Conservation (phyloP, 2,888 invertebrate genomes). For the Agelastica alni region DNA sequence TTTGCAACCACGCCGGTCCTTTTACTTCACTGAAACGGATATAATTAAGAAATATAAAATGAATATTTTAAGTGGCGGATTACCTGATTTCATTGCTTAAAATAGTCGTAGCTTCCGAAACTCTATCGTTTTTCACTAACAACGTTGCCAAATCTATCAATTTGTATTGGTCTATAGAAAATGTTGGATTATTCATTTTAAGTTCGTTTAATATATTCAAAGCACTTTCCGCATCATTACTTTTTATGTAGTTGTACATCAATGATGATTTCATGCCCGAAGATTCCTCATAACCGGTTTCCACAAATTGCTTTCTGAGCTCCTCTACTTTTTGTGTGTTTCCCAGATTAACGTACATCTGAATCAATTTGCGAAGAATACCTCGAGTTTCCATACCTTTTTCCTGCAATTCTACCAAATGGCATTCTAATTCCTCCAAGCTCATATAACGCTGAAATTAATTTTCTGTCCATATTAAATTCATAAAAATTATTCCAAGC, state of each 20-base stretch:
- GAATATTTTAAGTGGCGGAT: too few relatives aligned
- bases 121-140: conserved; percentile 59
- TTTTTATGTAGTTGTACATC: conserved; percentile 65
- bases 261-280: conserved; percentile 68
- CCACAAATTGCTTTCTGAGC: conserved; percentile 33
- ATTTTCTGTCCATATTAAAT: too few relatives aligned
- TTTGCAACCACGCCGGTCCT: conserved; percentile 54
- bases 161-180: conserved; percentile 68
- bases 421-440: conserved; percentile 64
- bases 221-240: conserved; percentile 62
- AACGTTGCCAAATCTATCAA: conserved; percentile 66
- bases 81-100: conserved; percentile 43
- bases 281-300: conserved; percentile 37
- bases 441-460: conserved; percentile 67
- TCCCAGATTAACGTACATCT: conserved; percentile 62
- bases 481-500: too few relatives aligned
- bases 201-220: conserved; percentile 61
- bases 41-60: too few relatives aligned
- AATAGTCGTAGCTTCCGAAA: conserved; percentile 58
- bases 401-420: conserved; percentile 67
- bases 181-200: conserved; percentile 60
- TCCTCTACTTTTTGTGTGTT: conserved; percentile 62
- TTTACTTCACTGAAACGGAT: neutral
- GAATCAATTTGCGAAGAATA: conserved; percentile 65
- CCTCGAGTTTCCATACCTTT: conserved; percentile 71